Conservation (phyloP, 2,797 vertebrate species). For the Adrianichthys oophorus region DNA sequence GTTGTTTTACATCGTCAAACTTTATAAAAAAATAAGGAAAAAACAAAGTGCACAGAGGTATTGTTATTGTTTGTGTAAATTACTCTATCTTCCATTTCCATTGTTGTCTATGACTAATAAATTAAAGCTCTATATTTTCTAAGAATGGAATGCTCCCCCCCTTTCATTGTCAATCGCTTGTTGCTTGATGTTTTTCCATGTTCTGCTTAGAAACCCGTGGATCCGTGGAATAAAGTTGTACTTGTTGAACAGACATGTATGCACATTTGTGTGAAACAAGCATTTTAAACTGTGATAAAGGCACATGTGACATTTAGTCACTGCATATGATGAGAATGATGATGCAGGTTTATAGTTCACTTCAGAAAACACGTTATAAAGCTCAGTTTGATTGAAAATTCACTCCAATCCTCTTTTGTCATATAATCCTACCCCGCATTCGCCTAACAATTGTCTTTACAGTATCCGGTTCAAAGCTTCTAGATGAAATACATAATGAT, state of each 20-base stretch:
- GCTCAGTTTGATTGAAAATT: too few species aligned
- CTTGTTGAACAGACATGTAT: conserved; percentile 65
- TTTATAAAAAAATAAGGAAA: conserved; percentile 56
- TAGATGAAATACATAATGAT: too few species aligned
- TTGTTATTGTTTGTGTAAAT: conserved; percentile 80
- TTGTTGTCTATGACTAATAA: conserved; percentile 84
- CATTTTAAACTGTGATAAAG: conserved; percentile 27
- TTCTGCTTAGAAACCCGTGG: conserved; percentile 63
- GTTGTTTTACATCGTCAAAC: conserved; percentile 61
- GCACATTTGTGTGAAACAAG: conserved; percentile 63
- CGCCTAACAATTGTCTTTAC: too few species aligned
- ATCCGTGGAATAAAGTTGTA: conserved; percentile 75
- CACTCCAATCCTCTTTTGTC: too few species aligned
- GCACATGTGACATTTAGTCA: not conserved
- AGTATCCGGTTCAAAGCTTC: too few species aligned
- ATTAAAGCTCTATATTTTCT: conserved; percentile 88
- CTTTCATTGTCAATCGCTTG: conserved; percentile 68
- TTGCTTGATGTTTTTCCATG: conserved; percentile 67
- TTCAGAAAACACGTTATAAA: too few species aligned
- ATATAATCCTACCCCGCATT: too few species aligned
- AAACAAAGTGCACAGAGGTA: conserved; percentile 75
- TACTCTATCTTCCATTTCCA: conserved; percentile 70
- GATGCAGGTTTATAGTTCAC: too few species aligned
- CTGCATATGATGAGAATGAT: too few species aligned
- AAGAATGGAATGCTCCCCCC: conserved; percentile 74